These are phyloP conservation scores for Acrocephalus arundinaceus DNA, from an alignment of 2,113 vertebrate genomes.

Conservation along the genomic window DNA sequence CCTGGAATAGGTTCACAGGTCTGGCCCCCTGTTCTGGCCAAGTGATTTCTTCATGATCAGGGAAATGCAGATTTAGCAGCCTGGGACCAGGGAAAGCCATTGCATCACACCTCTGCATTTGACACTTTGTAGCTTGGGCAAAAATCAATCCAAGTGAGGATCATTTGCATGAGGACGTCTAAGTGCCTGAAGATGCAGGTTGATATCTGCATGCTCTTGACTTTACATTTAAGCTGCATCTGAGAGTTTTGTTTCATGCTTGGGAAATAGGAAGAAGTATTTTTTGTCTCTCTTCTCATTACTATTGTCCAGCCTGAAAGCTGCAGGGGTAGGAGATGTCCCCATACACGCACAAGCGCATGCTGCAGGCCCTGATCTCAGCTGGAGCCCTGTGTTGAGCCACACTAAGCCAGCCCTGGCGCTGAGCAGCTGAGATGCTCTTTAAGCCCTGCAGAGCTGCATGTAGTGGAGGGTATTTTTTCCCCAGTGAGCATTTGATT, in stretches of 20 bases:
- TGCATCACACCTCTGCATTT: fast-evolving
- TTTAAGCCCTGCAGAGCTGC: background rate
- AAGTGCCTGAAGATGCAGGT: background rate
- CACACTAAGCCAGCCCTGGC: background rate
- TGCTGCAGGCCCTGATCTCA: background rate
- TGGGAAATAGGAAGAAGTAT: background rate
- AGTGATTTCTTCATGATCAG: background rate
- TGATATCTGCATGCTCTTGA: background rate
- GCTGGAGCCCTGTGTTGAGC: background rate
- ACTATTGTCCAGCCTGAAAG: background rate
- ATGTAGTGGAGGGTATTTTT: background rate
- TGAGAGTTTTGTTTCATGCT: background rate
- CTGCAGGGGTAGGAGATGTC: background rate
- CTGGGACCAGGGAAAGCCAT: fast-evolving
- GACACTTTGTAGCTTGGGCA: background rate
- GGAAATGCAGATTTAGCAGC: background rate
- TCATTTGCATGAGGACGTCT: fast-evolving
- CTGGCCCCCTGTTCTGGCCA: background rate
- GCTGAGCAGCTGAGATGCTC: background rate
- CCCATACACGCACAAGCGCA: fast-evolving
- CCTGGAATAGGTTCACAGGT: background rate
- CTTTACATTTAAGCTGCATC: background rate
- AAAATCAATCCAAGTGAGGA: background rate
- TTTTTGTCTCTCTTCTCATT: background rate
- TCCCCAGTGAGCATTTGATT: background rate